A percentile compares a stretch with the other conserved stretches of the same genome.
Conservation (phyloP, 2,888 invertebrate species). For the Dasypolia templi region DNA sequence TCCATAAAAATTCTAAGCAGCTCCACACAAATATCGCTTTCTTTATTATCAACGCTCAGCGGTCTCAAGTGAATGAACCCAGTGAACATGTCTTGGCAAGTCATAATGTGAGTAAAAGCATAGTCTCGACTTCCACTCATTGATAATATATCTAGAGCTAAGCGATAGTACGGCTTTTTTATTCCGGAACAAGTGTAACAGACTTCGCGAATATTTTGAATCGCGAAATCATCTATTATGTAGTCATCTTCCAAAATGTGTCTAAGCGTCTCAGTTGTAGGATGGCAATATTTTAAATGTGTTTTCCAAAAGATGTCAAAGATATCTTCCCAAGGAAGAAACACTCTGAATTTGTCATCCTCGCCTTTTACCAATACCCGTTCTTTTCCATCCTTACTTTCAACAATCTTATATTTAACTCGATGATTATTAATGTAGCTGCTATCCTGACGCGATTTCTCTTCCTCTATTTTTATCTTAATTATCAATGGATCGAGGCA, state of each 20-base stretch:
- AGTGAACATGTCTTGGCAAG: slow-evolving; percentile 42
- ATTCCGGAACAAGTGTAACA: slow-evolving; percentile 28
- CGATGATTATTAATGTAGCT: neutral
- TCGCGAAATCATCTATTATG: slow-evolving; percentile 18
- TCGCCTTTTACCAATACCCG: slow-evolving; percentile 2
- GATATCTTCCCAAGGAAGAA: slow-evolving; percentile 37
- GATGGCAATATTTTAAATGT: slow-evolving; percentile 34
- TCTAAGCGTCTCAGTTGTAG: neutral
- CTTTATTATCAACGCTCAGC: neutral
- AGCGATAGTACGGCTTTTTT: slow-evolving; percentile 29
- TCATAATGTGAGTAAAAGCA: slow-evolving; percentile 36
- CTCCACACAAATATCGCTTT: slow-evolving; percentile 37
- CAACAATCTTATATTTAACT: slow-evolving; percentile 5
- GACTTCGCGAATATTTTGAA: slow-evolving; percentile 17
- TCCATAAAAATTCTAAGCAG: slow-evolving; percentile 55
- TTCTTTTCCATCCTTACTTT: neutral
- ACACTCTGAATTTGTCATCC: neutral
- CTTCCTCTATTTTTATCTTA: slow-evolving; percentile 15
- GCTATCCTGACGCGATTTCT: neutral
- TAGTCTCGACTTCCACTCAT: neutral
- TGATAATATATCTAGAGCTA: slow-evolving; percentile 20
- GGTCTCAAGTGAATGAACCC: slow-evolving; percentile 50
- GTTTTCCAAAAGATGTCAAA: slow-evolving; percentile 47
- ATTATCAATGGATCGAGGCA: slow-evolving; percentile 6
- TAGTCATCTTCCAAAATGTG: slow-evolving; percentile 14